Evolutionary conservation across 2,113 vertebrate genomes (phyloP).

Genomic region (Albula goreensis): DNA sequence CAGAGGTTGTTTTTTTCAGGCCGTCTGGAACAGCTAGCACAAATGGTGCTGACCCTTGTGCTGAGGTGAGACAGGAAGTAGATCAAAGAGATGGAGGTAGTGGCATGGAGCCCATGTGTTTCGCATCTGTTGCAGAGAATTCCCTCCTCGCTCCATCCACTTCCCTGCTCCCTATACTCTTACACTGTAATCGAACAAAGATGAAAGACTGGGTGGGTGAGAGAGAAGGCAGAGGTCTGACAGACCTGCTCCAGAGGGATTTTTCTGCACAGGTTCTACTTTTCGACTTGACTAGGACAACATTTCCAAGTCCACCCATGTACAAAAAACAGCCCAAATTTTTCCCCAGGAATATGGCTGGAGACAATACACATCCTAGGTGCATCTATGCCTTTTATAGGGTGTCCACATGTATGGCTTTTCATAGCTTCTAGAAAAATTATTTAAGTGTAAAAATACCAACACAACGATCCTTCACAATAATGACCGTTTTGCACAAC

Average conservation of each 20-base stretch:
- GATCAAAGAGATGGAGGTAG: background rate
- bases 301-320: background rate
- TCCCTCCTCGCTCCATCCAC: too few species aligned
- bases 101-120: background rate
- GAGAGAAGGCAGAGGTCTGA: background rate
- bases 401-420: too few species aligned
- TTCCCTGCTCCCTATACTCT: background rate
- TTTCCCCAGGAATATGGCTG: too few species aligned
- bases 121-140: background rate
- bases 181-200: background rate
- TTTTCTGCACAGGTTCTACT: background rate
- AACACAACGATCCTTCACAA: too few species aligned
- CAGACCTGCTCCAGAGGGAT: too few species aligned
- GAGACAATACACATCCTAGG: too few species aligned
- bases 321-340: too few species aligned
- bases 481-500: too few species aligned
- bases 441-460: too few species aligned
- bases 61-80: background rate
- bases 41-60: background rate
- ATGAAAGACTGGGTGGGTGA: background rate
- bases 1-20: background rate
- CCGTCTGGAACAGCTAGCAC: background rate
- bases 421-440: too few species aligned
- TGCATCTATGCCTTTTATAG: too few species aligned
- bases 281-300: background rate